These are phyloP conservation scores for Stenurella melanura DNA, from an alignment of 2,888 invertebrate species.

Conservation along the genomic window DNA sequence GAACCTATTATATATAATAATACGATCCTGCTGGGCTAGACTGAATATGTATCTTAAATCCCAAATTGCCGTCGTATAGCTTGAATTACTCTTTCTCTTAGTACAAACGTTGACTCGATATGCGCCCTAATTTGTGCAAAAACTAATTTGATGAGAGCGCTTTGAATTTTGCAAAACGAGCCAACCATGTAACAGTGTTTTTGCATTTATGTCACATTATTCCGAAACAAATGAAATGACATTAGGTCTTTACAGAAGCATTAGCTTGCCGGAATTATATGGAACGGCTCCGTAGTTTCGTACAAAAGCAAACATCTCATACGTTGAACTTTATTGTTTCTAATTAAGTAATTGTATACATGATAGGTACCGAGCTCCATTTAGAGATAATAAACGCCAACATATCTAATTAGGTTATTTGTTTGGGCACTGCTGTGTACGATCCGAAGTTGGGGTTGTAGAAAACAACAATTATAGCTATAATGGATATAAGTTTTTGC, in stretches of 20 bases:
- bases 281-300: constrained; percentile 44
- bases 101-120: neutral
- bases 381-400: constrained; percentile 48
- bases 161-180: constrained; percentile 38
- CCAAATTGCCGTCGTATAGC: neutral
- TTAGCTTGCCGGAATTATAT: constrained; percentile 47
- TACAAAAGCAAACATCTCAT: constrained; percentile 50
- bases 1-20: too few relatives aligned
- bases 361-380: constrained; percentile 39
- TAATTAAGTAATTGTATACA: constrained; percentile 54
- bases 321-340: constrained; percentile 48
- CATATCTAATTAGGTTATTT: constrained; percentile 46
- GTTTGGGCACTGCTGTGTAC: constrained; percentile 41
- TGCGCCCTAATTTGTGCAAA: constrained; percentile 22
- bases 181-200: constrained; percentile 42
- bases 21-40: too few relatives aligned
- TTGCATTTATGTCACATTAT: constrained; percentile 59
- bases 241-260: constrained; percentile 59
- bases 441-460: constrained; percentile 33
- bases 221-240: constrained; percentile 59
- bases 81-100: neutral
- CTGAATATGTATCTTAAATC: too few relatives aligned
- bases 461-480: constrained; percentile 23
- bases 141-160: constrained; percentile 36
- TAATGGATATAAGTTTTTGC: constrained; percentile 29